Conservation (phyloP, 37 sponge, comb jelly and placozoan species). For the Beroe ovata region DNA sequence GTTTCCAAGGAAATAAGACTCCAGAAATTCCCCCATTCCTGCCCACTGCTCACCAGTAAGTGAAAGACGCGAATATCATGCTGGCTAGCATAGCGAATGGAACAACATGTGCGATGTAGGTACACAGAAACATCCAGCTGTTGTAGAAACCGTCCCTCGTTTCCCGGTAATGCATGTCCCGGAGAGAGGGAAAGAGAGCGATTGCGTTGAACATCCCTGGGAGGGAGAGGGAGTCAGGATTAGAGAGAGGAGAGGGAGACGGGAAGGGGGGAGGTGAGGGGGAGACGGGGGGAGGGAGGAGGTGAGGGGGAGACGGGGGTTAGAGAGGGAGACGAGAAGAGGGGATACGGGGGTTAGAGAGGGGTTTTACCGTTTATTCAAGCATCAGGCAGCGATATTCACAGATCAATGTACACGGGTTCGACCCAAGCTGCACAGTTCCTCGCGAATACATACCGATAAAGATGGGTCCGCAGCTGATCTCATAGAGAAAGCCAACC, state of each 20-base stretch:
- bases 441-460: no score
- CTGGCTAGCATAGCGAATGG: slow-evolving; percentile 65
- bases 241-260: slow-evolving; percentile 1
- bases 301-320: no score
- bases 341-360: no score
- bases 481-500: slow-evolving; percentile 56
- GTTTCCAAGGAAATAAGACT: no score
- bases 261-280: no score
- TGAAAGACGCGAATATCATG: slow-evolving; percentile 54
- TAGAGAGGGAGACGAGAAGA: not conserved
- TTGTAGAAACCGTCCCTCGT: slow-evolving; percentile 45
- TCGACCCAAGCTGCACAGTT: no score
- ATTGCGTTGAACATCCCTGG: slow-evolving; percentile 66
- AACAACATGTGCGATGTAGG: slow-evolving; percentile 42
- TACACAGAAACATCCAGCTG: slow-evolving; percentile 63
- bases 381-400: no score
- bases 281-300: no score
- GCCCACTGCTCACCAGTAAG: slow-evolving; percentile 63
- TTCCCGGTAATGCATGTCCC: slow-evolving; percentile 64
- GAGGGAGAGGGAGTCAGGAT: not conserved
- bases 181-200: slow-evolving; percentile 46
- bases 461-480: slow-evolving; percentile 56
- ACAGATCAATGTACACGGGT: no score
- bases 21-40: no score
- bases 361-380: no score